Evolutionary conservation across 1,140 invertebrate genomes (phyloP).

Genomic region (Drosophila equinoxialis): DNA sequence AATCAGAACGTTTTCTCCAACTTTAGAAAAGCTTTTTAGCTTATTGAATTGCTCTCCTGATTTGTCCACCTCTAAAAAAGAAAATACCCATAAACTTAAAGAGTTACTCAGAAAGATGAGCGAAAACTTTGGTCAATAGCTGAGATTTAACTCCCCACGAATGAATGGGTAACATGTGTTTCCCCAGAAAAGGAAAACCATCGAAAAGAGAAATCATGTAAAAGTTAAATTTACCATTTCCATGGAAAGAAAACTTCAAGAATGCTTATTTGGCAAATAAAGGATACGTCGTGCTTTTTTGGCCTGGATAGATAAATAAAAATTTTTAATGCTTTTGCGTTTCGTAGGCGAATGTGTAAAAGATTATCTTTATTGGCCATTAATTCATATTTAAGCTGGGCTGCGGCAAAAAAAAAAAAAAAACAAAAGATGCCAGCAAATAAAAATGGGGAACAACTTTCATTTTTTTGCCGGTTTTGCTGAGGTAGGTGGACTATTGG

Average conservation of each 20-base stretch:
- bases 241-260: slow-evolving; percentile 1
- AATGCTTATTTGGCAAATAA: slow-evolving; percentile 10
- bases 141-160: neutral
- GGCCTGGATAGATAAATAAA: slow-evolving; percentile 11
- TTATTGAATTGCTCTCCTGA: too few species aligned
- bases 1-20: too few species aligned
- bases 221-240: slow-evolving; percentile 11
- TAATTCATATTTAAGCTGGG: slow-evolving; percentile 79
- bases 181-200: neutral
- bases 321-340: slow-evolving; percentile 73
- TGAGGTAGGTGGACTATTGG: neutral
- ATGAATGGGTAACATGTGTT: slow-evolving; percentile 2
- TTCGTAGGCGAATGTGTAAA: slow-evolving; percentile 80
- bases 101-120: neutral
- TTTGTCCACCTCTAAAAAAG: too few species aligned
- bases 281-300: neutral
- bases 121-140: neutral
- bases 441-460: slow-evolving; percentile 1
- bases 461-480: neutral
- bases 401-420: slow-evolving; percentile 56
- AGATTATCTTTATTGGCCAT: slow-evolving; percentile 81
- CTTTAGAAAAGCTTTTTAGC: too few species aligned
- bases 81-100: neutral
- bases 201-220: neutral
- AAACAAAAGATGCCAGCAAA: slow-evolving; percentile 41